A percentile compares a stretch with the other conserved stretches of the same genome.
Evolutionary conservation across 2,797 vertebrate species (phyloP).

Genomic region (Poecilia picta): DNA sequence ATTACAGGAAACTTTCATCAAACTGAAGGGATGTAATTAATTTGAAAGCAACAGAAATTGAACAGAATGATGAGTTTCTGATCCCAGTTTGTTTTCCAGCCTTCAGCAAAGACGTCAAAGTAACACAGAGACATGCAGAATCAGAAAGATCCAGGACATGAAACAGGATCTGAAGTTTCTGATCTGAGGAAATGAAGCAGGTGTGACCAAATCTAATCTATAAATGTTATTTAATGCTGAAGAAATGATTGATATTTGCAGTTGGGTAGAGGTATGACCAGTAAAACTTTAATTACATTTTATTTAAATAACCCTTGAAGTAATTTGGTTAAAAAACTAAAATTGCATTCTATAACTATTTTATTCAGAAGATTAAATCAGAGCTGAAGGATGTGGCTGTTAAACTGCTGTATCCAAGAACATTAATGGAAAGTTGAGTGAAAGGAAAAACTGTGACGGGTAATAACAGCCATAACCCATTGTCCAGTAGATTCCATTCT

Average conservation of each 20-base stretch:
- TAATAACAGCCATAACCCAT: neutral
- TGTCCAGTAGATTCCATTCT: no score
- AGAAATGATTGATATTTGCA: neutral
- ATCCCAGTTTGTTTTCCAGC: neutral
- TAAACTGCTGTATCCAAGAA: neutral
- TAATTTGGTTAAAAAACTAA: neutral
- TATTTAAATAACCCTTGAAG: neutral
- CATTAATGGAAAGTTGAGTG: no score
- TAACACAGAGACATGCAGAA: no score
- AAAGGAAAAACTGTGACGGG: neutral
- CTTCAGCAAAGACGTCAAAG: constrained; percentile 27
- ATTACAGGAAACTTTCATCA: neutral
- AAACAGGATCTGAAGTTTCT: constrained; percentile 74
- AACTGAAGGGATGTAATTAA: neutral
- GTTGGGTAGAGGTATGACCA: neutral
- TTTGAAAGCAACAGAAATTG: neutral
- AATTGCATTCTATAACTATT: neutral
- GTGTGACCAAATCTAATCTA: neutral
- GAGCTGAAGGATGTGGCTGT: neutral
- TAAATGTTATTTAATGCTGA: neutral
- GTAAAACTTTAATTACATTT: neutral
- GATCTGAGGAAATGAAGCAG: constrained; percentile 43
- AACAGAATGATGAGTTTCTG: neutral
- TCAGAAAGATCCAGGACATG: neutral
- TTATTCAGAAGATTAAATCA: neutral